Base-by-base conservation (phyloP, 2,888 invertebrate species). In the Aplocera efformata region DNA sequence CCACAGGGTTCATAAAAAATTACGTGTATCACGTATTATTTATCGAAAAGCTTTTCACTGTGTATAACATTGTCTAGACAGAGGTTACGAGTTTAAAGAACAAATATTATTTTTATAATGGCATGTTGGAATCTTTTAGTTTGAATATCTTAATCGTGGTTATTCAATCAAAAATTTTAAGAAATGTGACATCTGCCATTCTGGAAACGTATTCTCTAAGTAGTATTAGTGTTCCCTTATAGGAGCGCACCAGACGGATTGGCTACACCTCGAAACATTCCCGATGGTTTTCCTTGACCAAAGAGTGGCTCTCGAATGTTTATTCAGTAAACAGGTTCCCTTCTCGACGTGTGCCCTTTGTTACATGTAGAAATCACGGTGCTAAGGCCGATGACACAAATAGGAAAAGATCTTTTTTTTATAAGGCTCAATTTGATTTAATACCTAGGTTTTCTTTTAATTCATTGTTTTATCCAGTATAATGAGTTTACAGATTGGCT, bases 391-490 rank as follows among this genome's bases (percentile, higher is more conserved):
- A 71, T 72, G 68, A 79, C 78, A 80, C 73, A 71, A 79, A 22
- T 56, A 80, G 73, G 75, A 76, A 80, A 79, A 76, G 77, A 81
- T 83, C 81, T n/a, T 86, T 85, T 81, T 72, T 82, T 86, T 85
- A 88, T 88, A 88, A 88, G 88, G 88, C 88, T 88, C 88, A 88
- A 79, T 76, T 69, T 74, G 70, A 75, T 79, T 84, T 83, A 78
- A 76, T 72, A 78, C 75, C 78, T 82, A 84, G 81, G 80, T 83
- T 80, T 78, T 81, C 80, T 74, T 73, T 81, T 82, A 82, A 76
- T 75, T 66, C 67, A 75, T 73, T 57, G 58, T n/a, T 71, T 74
- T 80, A 80, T 81, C 79, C 81, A 79, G 76, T 76, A 75, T 81
- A 74, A 75, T 77, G 64, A 65, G 61, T 73, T 76, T 70, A 70